Evolutionary conservation across 2,888 invertebrate genomes (phyloP).

Genomic region (Lepidochitona cinerea): DNA sequence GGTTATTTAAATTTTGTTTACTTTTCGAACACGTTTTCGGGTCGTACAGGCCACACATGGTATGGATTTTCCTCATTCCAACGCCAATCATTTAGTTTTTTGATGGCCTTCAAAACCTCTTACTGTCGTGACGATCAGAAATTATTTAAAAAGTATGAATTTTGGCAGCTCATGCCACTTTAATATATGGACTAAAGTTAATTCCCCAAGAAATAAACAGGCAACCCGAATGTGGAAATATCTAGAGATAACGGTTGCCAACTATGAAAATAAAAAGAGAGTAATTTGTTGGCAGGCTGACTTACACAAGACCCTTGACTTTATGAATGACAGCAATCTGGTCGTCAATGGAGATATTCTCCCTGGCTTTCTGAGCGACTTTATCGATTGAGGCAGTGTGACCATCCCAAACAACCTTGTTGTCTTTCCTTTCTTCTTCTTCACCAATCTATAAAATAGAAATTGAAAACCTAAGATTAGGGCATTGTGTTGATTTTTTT

Average conservation of each 20-base stretch:
- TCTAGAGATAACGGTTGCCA: background rate
- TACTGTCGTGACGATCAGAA: too few relatives aligned
- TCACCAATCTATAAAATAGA: slow-evolving; percentile 69
- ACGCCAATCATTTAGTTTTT: too few relatives aligned
- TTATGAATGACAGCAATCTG: slow-evolving; percentile 98
- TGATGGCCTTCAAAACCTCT: too few relatives aligned
- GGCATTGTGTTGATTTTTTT: too few relatives aligned
- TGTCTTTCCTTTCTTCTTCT: slow-evolving; percentile 81
- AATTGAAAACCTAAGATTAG: background rate
- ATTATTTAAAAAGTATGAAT: too few relatives aligned
- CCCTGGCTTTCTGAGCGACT: slow-evolving; percentile 92
- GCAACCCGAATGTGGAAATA: background rate
- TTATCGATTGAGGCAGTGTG: slow-evolving; percentile 98
- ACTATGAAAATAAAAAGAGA: background rate
- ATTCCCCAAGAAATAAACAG: background rate
- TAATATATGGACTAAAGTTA: background rate
- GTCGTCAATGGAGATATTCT: slow-evolving; percentile 95
- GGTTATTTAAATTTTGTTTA: too few relatives aligned
- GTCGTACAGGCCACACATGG: too few relatives aligned
- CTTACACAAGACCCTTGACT: slow-evolving; percentile 86
- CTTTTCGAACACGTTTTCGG: too few relatives aligned
- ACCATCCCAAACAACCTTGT: slow-evolving; percentile 97
- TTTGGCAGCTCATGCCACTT: too few relatives aligned
- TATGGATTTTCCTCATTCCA: too few relatives aligned
- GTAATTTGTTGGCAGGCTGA: slow-evolving; percentile 22